A percentile compares a stretch with the other conserved stretches of the same genome.
Evolutionary conservation across 1,140 invertebrate species (phyloP).

Genomic region (Battus philenor): DNA sequence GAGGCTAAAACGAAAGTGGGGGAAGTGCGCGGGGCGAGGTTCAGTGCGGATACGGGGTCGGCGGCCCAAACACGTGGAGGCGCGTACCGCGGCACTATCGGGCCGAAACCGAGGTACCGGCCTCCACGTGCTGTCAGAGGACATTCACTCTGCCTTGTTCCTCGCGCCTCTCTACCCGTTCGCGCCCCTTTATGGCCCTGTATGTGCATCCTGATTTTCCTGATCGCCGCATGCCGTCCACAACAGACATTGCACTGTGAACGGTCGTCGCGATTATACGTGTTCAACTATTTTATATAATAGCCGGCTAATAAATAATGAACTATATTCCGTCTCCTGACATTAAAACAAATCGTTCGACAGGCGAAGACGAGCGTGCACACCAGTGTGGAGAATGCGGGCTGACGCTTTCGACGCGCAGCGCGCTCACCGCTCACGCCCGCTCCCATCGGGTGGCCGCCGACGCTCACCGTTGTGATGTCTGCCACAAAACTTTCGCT

Average conservation of each 20-base stretch:
- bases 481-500: slow-evolving; percentile 94
- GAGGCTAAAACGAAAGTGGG: slow-evolving; percentile 39
- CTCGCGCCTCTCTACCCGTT: slow-evolving; percentile 40
- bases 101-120: slow-evolving; percentile 59
- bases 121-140: slow-evolving; percentile 69
- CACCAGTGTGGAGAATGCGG: slow-evolving; percentile 77
- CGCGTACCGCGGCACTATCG: slow-evolving; percentile 57
- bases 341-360: slow-evolving; percentile 30
- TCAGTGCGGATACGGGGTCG: slow-evolving; percentile 50
- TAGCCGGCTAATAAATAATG: slow-evolving; percentile 2
- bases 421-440: slow-evolving; percentile 78
- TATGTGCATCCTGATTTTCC: slow-evolving; percentile 66
- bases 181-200: slow-evolving; percentile 41
- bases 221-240: slow-evolving; percentile 57
- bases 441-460: slow-evolving; percentile 74
- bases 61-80: slow-evolving; percentile 70
- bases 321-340: slow-evolving; percentile 20
- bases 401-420: slow-evolving; percentile 77
- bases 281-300: slow-evolving; percentile 18
- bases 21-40: slow-evolving; percentile 39
- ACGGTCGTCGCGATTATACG: slow-evolving; percentile 40
- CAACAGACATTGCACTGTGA: slow-evolving; percentile 53
- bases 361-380: slow-evolving; percentile 59
- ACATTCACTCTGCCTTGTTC: slow-evolving; percentile 62
- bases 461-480: slow-evolving; percentile 91